Base-by-base conservation (phyloP, 2,797 vertebrate species). In the Lagocephalus sceleratus region DNA sequence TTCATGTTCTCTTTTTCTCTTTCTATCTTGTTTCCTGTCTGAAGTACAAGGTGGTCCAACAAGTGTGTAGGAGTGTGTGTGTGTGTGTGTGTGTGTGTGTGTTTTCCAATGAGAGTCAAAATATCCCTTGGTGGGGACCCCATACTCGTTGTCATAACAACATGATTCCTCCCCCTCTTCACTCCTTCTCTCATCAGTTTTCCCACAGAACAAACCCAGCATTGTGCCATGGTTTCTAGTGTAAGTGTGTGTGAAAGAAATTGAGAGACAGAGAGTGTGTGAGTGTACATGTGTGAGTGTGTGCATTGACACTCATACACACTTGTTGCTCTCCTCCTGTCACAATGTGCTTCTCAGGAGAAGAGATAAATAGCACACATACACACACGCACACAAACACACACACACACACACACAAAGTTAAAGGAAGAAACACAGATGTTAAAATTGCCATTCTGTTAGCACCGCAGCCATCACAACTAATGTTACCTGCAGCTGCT, bases 191-290 rank as follows among this genome's bases (percentile, higher is more conserved):
- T 78, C 71, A 81, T 79, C 79, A 67, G 63, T 79, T 84, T 86
- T 87, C 82, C 75, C 78, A 84, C 78, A 60, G 74, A 83, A 87
- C 82, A 87, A 85, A 86, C 79, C 67, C 57, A 68, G 73, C 80
- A 81, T 75, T 88, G 82, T 87, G 62, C 59, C 51, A 47, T 62
- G 50, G 29, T 48, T 78, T n/a, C 45, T 5, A 51, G 23, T 60
- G 48, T 63, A 46, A 67, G 44, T 66, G 48, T 51, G 58, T 63
- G 45, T 47, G 44, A 35, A 14, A 50, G 54, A 81, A 76, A 83
- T 81, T 87, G 79, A 82, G 82, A 14, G 32, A 14, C 3, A 0
- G 40, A 0, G 40, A 1, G 40, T 7, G 82, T 82, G 82, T 83
- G 79, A 84, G 75, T 78, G 79, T 75, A 78, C 78, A 73, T 42